Base-by-base conservation (phyloP, 2,888 invertebrate genomes). In the Lordiphosa fenestrarum region DNA sequence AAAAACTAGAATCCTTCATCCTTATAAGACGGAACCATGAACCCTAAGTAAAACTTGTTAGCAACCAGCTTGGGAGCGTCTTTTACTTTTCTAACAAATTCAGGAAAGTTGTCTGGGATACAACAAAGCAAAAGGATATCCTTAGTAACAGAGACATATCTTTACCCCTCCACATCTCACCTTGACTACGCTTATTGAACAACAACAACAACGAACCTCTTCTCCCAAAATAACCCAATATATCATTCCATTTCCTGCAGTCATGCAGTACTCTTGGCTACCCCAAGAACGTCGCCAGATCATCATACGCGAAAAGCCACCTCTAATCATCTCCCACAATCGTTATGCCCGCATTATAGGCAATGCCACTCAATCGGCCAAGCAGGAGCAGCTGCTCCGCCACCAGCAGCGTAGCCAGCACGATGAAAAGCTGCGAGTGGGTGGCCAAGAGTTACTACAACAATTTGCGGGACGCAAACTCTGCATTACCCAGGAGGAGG, bases 271-370 rank as follows among this genome's bases (percentile, higher is more conserved):
- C 51, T 71, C 74, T 53, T 77, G 77, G 77, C 48, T 77, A 47
- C 77, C 77, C 0, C 84, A 77, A 51, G 77, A 84, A 9, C 57
- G 74, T 0, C 68, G 84, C 0, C 50, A 69, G 38, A 12, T 69
- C n/a, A 44, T 40, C n/a, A 46, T 57, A 7, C 49, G 82, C 6
- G 53, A 82, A 39, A 74, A 75, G 19, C 75, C 82, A 4, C 85
- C 87, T 0, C 53, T 87, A 65, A 73, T 87, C 7, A 73, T 87
- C 33, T 86, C 86, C 6, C 69, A 53, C 1, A 71, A 76, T 19
- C 64, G 81, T 12, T 80, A 60, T 41, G 68, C 38, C 4, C 69
- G 72, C 2, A 61, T 81, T 9, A 49, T 65, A 19, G 53, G 59
- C 0, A 69, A 83, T 55, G 80, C 85, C 15, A 55, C 15, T 2